Percentiles rank a stretch among this genome's conserved stretches.
Conservation (phyloP, 2,888 invertebrate species). For the Drosophila colorata region DNA sequence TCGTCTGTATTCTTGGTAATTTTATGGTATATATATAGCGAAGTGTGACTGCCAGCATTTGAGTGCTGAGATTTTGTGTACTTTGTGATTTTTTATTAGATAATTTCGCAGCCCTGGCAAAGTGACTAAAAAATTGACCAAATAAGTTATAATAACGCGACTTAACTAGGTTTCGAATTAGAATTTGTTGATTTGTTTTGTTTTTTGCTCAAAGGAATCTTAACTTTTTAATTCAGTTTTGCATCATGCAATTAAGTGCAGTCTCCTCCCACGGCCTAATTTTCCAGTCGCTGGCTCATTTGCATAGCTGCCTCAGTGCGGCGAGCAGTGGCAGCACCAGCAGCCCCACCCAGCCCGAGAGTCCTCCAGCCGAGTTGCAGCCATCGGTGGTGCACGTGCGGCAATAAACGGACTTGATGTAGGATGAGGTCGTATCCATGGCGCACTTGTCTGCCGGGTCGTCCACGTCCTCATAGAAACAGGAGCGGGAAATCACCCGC, state of each 20-base stretch:
- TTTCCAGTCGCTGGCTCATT: slow-evolving; percentile 50
- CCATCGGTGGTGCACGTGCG: slow-evolving; percentile 85
- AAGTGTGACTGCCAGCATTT: slow-evolving; percentile 32
- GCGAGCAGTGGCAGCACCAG: slow-evolving; percentile 65
- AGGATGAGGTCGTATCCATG: slow-evolving; percentile 83
- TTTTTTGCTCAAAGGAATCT: slow-evolving; percentile 34
- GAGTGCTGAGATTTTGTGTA: slow-evolving; percentile 29
- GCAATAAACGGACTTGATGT: slow-evolving; percentile 84
- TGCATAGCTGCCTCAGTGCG: slow-evolving; percentile 66
- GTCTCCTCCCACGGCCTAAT: slow-evolving; percentile 27
- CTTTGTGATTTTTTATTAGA: slow-evolving; percentile 21
- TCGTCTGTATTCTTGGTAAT: slow-evolving; percentile 18
- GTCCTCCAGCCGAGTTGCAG: slow-evolving; percentile 81
- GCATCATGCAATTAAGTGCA: slow-evolving; percentile 59
- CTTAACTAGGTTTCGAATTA: slow-evolving; percentile 26
- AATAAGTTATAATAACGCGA: slow-evolving; percentile 26
- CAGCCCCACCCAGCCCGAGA: slow-evolving; percentile 68
- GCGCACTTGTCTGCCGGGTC: slow-evolving; percentile 84
- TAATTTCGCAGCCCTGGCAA: slow-evolving; percentile 4
- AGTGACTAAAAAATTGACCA: slow-evolving; percentile 41
- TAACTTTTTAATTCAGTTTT: slow-evolving; percentile 42
- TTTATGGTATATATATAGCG: slow-evolving; percentile 42
- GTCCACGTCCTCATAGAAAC: slow-evolving; percentile 84
- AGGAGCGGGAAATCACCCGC: slow-evolving; percentile 84
- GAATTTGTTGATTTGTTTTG: slow-evolving; percentile 8